phyloP scores from a whole-genome alignment of 2,113 vertebrate species.

The Centropus unirufus region DNA sequence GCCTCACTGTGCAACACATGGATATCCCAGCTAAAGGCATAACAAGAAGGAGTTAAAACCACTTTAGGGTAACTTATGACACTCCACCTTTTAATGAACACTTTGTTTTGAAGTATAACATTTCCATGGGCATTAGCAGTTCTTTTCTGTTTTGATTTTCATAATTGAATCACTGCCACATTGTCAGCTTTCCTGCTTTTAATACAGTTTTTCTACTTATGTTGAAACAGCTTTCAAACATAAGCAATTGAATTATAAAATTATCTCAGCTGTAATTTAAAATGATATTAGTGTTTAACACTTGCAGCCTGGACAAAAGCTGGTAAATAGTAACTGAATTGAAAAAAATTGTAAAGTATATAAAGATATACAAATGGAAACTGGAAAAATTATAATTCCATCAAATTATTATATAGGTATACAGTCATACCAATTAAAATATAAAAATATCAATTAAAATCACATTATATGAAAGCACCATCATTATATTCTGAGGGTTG shows the following conservation, averaged over 20 bases:
- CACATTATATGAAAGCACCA: not conserved
- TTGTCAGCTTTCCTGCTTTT: not conserved
- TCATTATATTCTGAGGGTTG: not conserved
- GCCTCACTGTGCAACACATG: not conserved
- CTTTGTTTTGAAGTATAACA: not conserved
- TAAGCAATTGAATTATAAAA: constrained; percentile 10
- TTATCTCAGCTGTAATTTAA: not conserved
- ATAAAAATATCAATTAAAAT: not conserved
- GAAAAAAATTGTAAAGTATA: not conserved
- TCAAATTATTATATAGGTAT: not conserved
- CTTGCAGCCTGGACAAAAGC: not conserved
- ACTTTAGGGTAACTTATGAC: not conserved
- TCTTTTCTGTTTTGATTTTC: not conserved
- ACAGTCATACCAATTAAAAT: not conserved
- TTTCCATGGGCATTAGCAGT: not conserved
- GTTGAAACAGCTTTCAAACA: not conserved
- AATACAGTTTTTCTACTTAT: not conserved
- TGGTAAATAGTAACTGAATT: not conserved
- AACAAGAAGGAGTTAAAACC: not conserved
- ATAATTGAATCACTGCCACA: not conserved
- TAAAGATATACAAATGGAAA: not conserved
- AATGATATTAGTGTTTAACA: not conserved
- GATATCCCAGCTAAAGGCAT: not conserved
- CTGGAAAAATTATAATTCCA: not conserved
- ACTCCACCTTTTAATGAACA: not conserved